These are phyloP conservation scores for Nymphalis io DNA, from an alignment of 1,140 invertebrate species.

Conservation along the genomic window DNA sequence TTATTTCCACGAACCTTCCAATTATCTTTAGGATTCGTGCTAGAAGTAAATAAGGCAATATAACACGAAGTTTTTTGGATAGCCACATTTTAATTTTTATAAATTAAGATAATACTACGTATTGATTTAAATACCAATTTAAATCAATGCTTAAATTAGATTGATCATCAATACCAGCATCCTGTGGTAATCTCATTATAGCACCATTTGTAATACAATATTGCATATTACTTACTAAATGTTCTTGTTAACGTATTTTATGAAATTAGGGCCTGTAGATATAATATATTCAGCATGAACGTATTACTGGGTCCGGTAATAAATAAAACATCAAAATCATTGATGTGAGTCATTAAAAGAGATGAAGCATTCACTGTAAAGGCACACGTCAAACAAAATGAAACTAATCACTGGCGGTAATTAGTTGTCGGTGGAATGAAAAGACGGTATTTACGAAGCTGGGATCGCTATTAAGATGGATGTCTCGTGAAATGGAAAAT, in stretches of 20 bases:
- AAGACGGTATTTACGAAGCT: constrained; percentile 9
- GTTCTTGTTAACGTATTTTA: neutral
- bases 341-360: neutral
- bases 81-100: no score
- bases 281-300: neutral
- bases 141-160: no score
- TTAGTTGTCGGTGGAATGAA: constrained; percentile 28
- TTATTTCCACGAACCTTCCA: no score
- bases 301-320: neutral
- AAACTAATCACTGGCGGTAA: constrained; percentile 24
- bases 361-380: neutral
- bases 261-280: neutral
- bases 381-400: neutral
- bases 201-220: no score
- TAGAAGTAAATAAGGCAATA: no score
- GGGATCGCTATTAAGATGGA: constrained; percentile 6
- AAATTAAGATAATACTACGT: no score
- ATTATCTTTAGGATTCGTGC: no score
- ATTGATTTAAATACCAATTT: no score
- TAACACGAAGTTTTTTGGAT: no score
- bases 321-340: neutral
- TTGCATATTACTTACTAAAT: no score
- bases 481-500: neutral
- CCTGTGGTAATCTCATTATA: no score
- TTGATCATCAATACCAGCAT: no score